These are phyloP conservation scores for Epinotia brunnichana DNA, from an alignment of 2,888 invertebrate species.

Conservation along the genomic window DNA sequence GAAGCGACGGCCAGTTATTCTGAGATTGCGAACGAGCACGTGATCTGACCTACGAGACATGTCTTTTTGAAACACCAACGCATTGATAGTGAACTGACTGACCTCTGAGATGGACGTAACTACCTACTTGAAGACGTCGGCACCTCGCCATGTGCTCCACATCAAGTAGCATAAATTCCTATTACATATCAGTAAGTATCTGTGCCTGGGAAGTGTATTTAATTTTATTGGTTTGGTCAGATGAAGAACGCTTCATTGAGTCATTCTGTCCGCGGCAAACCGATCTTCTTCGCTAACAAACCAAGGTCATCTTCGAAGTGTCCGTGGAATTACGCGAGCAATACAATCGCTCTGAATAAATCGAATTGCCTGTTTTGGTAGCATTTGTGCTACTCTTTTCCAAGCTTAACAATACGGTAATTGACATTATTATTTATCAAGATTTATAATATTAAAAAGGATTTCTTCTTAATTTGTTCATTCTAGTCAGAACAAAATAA, in stretches of 20 bases:
- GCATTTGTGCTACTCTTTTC: background rate
- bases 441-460: slow-evolving; percentile 13
- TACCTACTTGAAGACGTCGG: background rate
- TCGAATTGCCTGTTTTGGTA: background rate
- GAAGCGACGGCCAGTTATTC: slow-evolving; percentile 76
- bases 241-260: slow-evolving; percentile 48
- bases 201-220: background rate
- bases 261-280: slow-evolving; percentile 43
- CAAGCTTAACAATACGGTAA: no score
- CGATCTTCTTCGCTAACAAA: slow-evolving; percentile 28
- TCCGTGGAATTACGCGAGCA: slow-evolving; percentile 23
- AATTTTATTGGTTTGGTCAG: slow-evolving; percentile 1
- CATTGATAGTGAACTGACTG: background rate
- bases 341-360: background rate
- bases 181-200: background rate
- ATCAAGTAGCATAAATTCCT: background rate
- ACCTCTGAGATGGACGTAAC: background rate
- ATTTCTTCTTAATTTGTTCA: slow-evolving; percentile 41
- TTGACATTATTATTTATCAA: background rate
- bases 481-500: slow-evolving; percentile 62
- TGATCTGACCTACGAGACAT: slow-evolving; percentile 60
- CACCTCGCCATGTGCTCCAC: background rate
- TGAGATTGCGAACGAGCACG: slow-evolving; percentile 74
- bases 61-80: slow-evolving; percentile 25
- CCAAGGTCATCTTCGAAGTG: slow-evolving; percentile 48